phyloP scores from a whole-genome alignment of 2,113 vertebrate species.

The Pseudolaguvia tuberculata region DNA sequence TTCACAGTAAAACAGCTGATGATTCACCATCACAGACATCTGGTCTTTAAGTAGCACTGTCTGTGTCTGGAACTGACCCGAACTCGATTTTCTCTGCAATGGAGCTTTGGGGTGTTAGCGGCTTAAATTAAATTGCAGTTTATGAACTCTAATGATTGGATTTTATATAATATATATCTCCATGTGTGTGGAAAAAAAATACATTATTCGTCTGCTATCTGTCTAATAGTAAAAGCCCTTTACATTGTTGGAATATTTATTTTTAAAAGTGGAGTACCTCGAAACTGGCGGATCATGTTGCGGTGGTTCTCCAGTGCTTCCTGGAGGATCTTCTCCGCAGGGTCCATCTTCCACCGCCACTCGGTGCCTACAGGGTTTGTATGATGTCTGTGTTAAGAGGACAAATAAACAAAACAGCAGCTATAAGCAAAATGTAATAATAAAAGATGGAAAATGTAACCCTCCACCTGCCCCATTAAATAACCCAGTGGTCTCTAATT shows the following conservation, averaged over 20 bases:
- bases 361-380: conserved; percentile 94
- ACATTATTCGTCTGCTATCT: no score
- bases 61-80: not conserved
- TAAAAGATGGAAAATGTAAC: not conserved
- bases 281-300: conserved; percentile 88
- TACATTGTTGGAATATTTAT: no score
- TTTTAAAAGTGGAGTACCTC: conserved; percentile 67
- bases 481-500: no score
- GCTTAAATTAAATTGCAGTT: no score
- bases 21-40: conserved; percentile 23
- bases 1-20: conserved; percentile 14
- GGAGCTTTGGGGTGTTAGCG: no score
- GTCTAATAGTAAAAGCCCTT: no score
- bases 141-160: no score
- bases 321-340: conserved; percentile 82
- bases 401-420: conserved; percentile 25
- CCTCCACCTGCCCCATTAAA: no score
- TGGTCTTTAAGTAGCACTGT: not conserved
- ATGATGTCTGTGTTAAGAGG: conserved; percentile 76
- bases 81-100: conserved; percentile 6
- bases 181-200: no score
- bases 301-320: conserved; percentile 84
- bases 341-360: conserved; percentile 96
- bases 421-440: conserved; percentile 23
- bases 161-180: no score